Percentiles rank a stretch among this genome's conserved stretches.
Evolutionary conservation across 92 coral and sea anemone genomes (phyloP).

Genomic region (Phenganax marumi): DNA sequence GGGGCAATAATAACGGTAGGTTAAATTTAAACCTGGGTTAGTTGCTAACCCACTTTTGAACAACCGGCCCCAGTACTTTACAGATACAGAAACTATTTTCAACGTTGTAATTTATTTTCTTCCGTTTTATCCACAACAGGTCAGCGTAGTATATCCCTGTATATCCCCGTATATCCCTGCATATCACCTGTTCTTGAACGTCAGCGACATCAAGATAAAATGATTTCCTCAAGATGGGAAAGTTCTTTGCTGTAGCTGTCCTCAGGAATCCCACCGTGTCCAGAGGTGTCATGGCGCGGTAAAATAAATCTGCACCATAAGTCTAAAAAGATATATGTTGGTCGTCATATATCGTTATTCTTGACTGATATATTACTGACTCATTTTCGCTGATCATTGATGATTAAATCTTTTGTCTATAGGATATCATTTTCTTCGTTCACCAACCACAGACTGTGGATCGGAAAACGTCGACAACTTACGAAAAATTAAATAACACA

Average conservation of each 20-base stretch:
- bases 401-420: neutral
- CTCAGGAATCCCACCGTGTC: conserved; percentile 83
- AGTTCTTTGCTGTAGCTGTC: conserved; percentile 81
- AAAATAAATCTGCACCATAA: conserved; percentile 85
- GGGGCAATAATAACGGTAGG: no score
- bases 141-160: neutral
- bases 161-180: neutral
- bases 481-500: no score
- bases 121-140: neutral
- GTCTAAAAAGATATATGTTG: conserved; percentile 50
- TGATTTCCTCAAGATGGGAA: conserved; percentile 86
- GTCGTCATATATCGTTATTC: no score
- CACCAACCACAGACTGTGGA: no score
- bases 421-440: neutral
- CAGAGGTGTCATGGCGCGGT: conserved; percentile 78
- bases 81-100: neutral
- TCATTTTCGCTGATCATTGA: no score
- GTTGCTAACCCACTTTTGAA: no score
- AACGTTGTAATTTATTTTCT: neutral
- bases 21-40: no score
- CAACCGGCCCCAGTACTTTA: no score
- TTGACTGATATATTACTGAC: no score
- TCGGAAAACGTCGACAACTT: no score
- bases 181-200: conserved; percentile 85
- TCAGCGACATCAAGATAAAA: conserved; percentile 88